A percentile compares a stretch with the other conserved stretches of the same genome.
Conservation (phyloP, 2,888 invertebrate genomes). For the Hymenopus coronatus region DNA sequence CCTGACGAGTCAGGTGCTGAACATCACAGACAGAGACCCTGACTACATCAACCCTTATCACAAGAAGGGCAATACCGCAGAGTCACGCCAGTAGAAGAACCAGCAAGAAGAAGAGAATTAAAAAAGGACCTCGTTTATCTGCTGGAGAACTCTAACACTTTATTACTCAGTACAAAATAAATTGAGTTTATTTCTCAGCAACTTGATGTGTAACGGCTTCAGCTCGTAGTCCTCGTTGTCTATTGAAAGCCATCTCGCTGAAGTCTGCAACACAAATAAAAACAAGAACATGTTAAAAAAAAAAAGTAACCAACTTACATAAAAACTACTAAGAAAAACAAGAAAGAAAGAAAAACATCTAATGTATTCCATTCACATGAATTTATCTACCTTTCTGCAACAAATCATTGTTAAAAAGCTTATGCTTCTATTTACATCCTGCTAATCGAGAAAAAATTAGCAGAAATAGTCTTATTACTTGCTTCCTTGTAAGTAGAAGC, state of each 20-base stretch:
- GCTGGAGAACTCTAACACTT: constrained; percentile 9
- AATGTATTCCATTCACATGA: too few species aligned
- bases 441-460: too few species aligned
- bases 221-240: constrained; percentile 89
- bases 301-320: too few species aligned
- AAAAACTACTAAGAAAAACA: too few species aligned
- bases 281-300: too few species aligned
- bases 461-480: too few species aligned
- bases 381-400: too few species aligned
- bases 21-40: constrained; percentile 52
- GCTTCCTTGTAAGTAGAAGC: too few species aligned
- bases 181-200: constrained; percentile 72
- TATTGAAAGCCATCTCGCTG: constrained; percentile 68
- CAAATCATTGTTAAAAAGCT: too few species aligned
- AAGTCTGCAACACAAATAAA: constrained; percentile 43
- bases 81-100: constrained; percentile 37
- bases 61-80: constrained; percentile 23
- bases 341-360: too few species aligned
- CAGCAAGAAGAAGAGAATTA: constrained; percentile 43
- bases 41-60: constrained; percentile 56
- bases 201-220: constrained; percentile 73
- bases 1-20: constrained; percentile 56
- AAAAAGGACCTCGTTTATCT: constrained; percentile 31
- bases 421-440: too few species aligned
- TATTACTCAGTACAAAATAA: constrained; percentile 51